Conservation (phyloP, 1,140 invertebrate species). For the Achroia grisella region DNA sequence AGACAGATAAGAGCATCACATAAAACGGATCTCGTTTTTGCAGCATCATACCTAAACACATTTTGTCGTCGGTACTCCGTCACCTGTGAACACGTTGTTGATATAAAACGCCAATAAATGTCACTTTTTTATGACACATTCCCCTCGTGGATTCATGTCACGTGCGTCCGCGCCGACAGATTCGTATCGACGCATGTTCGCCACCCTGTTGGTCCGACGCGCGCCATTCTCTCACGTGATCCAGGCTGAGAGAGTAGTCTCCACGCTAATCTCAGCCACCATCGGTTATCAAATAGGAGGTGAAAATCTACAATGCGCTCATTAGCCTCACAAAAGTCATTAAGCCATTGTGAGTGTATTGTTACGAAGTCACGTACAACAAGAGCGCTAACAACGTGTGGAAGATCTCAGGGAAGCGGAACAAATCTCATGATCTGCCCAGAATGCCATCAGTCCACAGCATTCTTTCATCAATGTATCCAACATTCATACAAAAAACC, state of each 20-base stretch:
- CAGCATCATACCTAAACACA: conserved; percentile 42
- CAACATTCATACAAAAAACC: conserved; percentile 35
- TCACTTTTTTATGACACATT: conserved; percentile 68
- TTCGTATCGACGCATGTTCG: conserved; percentile 49
- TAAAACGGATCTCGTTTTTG: conserved; percentile 48
- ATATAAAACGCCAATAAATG: conserved; percentile 70
- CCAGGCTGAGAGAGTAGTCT: conserved; percentile 13
- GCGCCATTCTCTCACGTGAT: conserved; percentile 49
- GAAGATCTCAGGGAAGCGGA: conserved; percentile 65
- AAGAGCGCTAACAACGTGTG: conserved; percentile 66
- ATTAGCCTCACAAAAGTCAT: conserved; percentile 61
- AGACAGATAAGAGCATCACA: conserved; percentile 36
- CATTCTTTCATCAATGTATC: conserved; percentile 46
- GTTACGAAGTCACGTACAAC: conserved; percentile 54
- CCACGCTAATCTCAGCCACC: conserved; percentile 45
- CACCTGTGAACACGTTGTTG: conserved; percentile 57
- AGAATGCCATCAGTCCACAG: conserved; percentile 41
- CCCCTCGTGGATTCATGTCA: conserved; percentile 51
- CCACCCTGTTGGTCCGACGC: conserved; percentile 45
- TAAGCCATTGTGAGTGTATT: conserved; percentile 45
- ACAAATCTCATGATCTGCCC: conserved; percentile 56
- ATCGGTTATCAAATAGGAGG: conserved; percentile 31
- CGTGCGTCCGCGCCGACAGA: conserved; percentile 49
- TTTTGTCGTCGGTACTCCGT: conserved; percentile 40
- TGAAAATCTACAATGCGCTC: conserved; percentile 51